A percentile compares a stretch with the other conserved stretches of the same genome.
Conservation (phyloP, 2,888 invertebrate species). For the Apodemia mormo region DNA sequence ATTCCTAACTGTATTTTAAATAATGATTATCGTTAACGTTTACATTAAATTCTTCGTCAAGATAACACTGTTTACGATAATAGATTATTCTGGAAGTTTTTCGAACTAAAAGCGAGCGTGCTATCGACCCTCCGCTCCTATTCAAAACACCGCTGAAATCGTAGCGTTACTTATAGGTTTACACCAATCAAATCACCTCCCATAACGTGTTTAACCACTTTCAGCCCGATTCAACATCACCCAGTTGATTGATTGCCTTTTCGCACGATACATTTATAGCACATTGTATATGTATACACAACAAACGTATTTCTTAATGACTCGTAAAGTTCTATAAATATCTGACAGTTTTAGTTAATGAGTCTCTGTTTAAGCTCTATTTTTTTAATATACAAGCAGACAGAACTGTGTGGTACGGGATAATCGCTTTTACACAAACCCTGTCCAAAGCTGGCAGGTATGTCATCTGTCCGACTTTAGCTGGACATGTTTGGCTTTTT, state of each 20-base stretch:
- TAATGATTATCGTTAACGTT: not conserved
- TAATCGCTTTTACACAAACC: too few species aligned
- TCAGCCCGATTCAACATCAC: constrained; percentile 33
- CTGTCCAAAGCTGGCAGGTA: too few species aligned
- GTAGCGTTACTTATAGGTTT: constrained; percentile 39
- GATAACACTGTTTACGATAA: constrained; percentile 11
- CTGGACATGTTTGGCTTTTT: too few species aligned
- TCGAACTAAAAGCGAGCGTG: constrained; percentile 2
- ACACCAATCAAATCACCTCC: constrained; percentile 42
- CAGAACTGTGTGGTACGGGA: too few species aligned
- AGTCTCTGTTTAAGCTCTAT: not conserved
- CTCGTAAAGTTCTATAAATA: constrained; percentile 19
- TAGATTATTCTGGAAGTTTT: constrained; percentile 3
- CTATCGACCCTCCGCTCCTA: constrained; percentile 7
- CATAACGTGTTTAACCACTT: constrained; percentile 32
- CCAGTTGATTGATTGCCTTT: constrained; percentile 49
- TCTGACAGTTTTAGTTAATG: constrained; percentile 9
- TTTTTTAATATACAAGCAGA: not conserved
- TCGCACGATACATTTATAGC: constrained; percentile 42
- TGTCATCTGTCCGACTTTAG: too few species aligned
- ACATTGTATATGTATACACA: constrained; percentile 8
- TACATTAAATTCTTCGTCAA: constrained; percentile 7
- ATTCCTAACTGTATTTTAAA: too few species aligned
- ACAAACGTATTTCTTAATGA: constrained; percentile 14
- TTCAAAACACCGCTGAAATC: constrained; percentile 24